Conservation (phyloP, 2,113 vertebrate genomes). For the Gallinago media region DNA sequence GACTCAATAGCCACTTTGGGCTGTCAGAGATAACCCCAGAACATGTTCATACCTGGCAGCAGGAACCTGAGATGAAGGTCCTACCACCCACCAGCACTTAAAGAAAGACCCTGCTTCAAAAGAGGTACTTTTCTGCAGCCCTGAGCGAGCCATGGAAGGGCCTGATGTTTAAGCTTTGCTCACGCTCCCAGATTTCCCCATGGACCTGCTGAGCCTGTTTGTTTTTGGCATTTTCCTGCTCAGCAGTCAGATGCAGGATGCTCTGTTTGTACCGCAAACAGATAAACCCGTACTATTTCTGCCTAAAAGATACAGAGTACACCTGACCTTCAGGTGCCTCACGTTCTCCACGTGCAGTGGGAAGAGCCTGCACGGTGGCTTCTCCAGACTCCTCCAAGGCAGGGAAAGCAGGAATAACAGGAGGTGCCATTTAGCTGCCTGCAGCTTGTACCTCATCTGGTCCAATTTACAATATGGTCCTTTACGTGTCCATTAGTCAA, state of each 20-base stretch:
- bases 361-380: background rate
- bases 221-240: background rate
- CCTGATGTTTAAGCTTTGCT: background rate
- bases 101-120: background rate
- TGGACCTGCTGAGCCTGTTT: background rate
- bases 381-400: background rate
- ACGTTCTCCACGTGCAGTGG: accelerated
- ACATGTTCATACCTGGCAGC: accelerated
- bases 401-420: background rate
- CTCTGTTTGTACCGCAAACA: background rate
- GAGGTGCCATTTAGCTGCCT: background rate
- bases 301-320: background rate
- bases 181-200: background rate
- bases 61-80: background rate
- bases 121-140: background rate
- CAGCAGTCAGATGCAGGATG: background rate
- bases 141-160: accelerated
- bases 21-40: background rate
- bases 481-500: background rate
- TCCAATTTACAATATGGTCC: background rate
- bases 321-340: background rate
- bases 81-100: accelerated
- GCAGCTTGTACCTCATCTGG: background rate
- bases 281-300: background rate
- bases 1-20: background rate